These are phyloP conservation scores for Yponomeuta sedellus DNA, from an alignment of 2,888 invertebrate genomes.

Conservation along the genomic window DNA sequence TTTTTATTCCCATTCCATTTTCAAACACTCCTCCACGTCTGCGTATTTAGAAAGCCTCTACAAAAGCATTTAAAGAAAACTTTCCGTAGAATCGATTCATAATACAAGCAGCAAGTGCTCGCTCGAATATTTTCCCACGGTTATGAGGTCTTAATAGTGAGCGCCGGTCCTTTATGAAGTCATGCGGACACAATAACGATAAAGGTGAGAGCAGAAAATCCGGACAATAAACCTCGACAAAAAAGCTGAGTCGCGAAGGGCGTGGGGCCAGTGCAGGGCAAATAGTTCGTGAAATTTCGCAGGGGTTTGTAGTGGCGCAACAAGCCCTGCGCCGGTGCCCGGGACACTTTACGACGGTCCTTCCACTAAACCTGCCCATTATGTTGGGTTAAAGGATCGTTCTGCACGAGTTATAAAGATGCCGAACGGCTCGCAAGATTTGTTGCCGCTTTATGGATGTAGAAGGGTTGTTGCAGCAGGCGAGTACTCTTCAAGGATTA, in stretches of 20 bases:
- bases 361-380: slow-evolving; percentile 73
- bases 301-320: slow-evolving; percentile 54
- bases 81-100: slow-evolving; percentile 6
- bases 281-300: slow-evolving; percentile 75
- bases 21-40: background rate
- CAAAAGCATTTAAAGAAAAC: slow-evolving; percentile 3
- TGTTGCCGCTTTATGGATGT: slow-evolving; percentile 70
- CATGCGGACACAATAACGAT: slow-evolving; percentile 73
- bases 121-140: slow-evolving; percentile 57
- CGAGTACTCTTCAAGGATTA: slow-evolving; percentile 47
- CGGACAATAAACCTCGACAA: slow-evolving; percentile 74
- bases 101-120: slow-evolving; percentile 14
- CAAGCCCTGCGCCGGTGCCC: slow-evolving; percentile 30
- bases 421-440: slow-evolving; percentile 70
- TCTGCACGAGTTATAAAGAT: slow-evolving; percentile 71
- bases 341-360: slow-evolving; percentile 74
- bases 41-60: background rate
- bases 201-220: slow-evolving; percentile 73
- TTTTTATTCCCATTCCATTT: slow-evolving; percentile 9
- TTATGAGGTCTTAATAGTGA: slow-evolving; percentile 74
- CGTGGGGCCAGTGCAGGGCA: slow-evolving; percentile 62
- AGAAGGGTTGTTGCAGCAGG: slow-evolving; percentile 69
- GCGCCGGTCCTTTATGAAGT: slow-evolving; percentile 68
- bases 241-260: slow-evolving; percentile 56
- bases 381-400: slow-evolving; percentile 74